Conservation (phyloP, 2,888 invertebrate species). For the Rhorus exstirpatorius region DNA sequence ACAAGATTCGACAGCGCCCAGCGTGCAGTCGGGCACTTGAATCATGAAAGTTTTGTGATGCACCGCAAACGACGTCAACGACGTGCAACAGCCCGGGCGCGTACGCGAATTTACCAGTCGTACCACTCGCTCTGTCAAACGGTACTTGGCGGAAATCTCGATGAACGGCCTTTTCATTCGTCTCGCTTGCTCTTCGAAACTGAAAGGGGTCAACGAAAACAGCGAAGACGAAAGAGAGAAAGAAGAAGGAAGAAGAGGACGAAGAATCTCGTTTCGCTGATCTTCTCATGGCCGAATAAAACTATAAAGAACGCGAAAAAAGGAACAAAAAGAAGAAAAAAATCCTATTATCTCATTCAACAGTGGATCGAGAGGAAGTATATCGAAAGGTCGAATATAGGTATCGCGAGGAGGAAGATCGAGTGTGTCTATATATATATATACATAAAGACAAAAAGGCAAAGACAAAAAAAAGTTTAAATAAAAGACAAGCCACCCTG, state of each 20-base stretch:
- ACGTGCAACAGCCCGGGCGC: constrained; percentile 14
- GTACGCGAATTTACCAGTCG: constrained; percentile 60
- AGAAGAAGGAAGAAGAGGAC: constrained; percentile 11
- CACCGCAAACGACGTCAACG: constrained; percentile 35
- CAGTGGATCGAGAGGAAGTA: constrained; percentile 53
- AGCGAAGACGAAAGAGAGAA: constrained; percentile 7
- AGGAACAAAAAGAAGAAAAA: constrained; percentile 26
- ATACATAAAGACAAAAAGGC: constrained; percentile 40
- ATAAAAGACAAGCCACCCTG: constrained; percentile 61
- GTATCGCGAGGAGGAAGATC: constrained; percentile 49
- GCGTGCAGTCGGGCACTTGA: constrained; percentile 52
- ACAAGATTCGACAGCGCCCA: constrained; percentile 61
- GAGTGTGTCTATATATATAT: not conserved
- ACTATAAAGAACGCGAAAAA: constrained; percentile 18
- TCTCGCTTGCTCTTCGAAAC: constrained; percentile 61
- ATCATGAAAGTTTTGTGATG: constrained; percentile 57
- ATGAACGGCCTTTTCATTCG: constrained; percentile 53
- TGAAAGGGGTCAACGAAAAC: constrained; percentile 61
- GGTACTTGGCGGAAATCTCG: constrained; percentile 68
- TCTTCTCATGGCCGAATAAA: constrained; percentile 50
- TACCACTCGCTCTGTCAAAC: constrained; percentile 50
- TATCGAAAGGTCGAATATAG: constrained; percentile 64
- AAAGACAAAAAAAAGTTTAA: constrained; percentile 39
- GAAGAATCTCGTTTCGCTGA: constrained; percentile 35
- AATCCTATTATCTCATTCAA: constrained; percentile 59